Base-by-base conservation (phyloP, 2,888 invertebrate species). In the Pristionchus fissidentatus region DNA sequence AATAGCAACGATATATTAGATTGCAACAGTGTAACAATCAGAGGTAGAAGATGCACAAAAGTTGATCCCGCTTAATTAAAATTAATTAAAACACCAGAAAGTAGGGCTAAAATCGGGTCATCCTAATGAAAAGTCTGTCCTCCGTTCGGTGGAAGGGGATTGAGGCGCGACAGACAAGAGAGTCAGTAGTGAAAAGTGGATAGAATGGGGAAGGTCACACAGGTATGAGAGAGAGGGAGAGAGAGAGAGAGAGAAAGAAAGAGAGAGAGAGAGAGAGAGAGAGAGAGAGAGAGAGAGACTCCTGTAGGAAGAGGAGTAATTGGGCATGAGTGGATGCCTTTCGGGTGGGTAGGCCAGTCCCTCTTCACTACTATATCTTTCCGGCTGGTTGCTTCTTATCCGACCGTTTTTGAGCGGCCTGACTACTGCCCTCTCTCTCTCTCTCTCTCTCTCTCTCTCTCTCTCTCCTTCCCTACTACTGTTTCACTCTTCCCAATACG, bases 151-250 rank as follows among this genome's bases (percentile, higher is more conserved):
- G 13, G 26, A 15, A 60, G 29, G 13, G 70, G 43, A 66, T 38
- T 38, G 66, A 66, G 13, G 70, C 38, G 43, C n/a, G 70, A 70
- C 22, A 77, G 77, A 52, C 29, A 29, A 10, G 35, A 26, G 32
- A 29, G 77, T 15, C 32, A 75, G 29, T 15, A 52, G 77, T 32
- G 77, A 77, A 52, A 77, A 52, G 52, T 46, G 52, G 77, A 77
- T 46, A 52, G 77, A 77, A 49, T 49, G 77, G 32, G 4, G 49
- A 52, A 52, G 77, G 77, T 77, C 49, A 77, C 32, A n/a, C 3
- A 77, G 77, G 77, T 32, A 29, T 32, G 49, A 38, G 52, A 41
- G 15, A 77, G 77, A 52, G 49, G 0, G 7, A 32, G 49, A 49
- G 75, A 46, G 66, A 3, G 66, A 66, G 32, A n/a, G 32, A 32